A percentile compares a stretch with the other conserved stretches of the same genome.
phyloP scores from a whole-genome alignment of 2,797 vertebrate genomes.

The Gallirallus australis region DNA sequence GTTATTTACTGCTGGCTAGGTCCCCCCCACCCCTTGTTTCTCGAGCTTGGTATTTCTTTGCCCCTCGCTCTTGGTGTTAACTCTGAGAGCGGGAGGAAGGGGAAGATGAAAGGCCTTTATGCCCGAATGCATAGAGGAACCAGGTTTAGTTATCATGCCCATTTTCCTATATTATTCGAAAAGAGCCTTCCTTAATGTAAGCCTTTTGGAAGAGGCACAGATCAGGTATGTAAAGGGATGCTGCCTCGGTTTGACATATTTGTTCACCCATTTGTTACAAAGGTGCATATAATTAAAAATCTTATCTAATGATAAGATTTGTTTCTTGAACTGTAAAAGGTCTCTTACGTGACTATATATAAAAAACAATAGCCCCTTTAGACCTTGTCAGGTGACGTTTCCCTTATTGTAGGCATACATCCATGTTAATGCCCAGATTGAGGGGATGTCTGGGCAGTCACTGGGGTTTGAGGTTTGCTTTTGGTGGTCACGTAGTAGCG shows the following conservation, averaged over 20 bases:
- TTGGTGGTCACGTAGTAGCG: rapidly evolving
- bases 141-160: neutral
- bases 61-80: neutral
- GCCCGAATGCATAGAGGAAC: neutral
- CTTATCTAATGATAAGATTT: neutral
- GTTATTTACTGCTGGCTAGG: neutral
- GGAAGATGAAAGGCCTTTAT: neutral
- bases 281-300: neutral
- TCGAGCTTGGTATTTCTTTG: neutral
- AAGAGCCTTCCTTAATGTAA: neutral
- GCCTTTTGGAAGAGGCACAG: neutral
- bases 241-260: neutral
- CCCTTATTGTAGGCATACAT: neutral
- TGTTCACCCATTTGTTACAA: neutral
- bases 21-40: neutral
- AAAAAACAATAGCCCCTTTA: neutral
- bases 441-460: neutral
- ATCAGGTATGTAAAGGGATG: slow-evolving; percentile 5
- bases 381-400: neutral
- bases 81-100: neutral
- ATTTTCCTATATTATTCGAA: neutral
- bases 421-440: neutral
- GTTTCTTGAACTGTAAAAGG: neutral
- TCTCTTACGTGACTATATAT: neutral
- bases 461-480: neutral